phyloP scores from a whole-genome alignment of 2,113 vertebrate genomes.

The Gnathonemus longibarbis region DNA sequence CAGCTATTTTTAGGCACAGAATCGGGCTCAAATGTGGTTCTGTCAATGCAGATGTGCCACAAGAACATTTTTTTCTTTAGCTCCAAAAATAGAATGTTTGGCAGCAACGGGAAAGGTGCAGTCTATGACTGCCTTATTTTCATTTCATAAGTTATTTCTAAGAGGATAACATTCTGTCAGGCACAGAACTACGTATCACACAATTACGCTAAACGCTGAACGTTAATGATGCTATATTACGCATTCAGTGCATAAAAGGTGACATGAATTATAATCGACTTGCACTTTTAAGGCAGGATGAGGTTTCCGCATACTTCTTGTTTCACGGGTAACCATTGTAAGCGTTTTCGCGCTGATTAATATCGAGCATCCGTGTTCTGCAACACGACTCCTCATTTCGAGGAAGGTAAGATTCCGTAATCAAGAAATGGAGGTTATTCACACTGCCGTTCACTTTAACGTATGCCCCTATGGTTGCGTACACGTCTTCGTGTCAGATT shows the following conservation, averaged over 20 bases:
- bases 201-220: background rate
- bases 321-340: background rate
- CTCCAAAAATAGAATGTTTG: conserved; percentile 10
- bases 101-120: background rate
- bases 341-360: background rate
- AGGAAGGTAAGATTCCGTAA: background rate
- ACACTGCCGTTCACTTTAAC: background rate
- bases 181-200: background rate
- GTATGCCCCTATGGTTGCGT: background rate
- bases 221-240: background rate
- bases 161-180: background rate
- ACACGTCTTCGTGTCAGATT: background rate
- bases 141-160: background rate
- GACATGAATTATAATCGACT: background rate
- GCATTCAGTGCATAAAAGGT: background rate
- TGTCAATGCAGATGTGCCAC: background rate
- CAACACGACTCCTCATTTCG: background rate
- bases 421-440: no score
- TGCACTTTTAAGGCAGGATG: background rate
- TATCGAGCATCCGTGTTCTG: background rate
- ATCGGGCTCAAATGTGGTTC: background rate
- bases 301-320: background rate
- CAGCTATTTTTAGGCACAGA: background rate
- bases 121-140: background rate
- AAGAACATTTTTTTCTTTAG: background rate